phyloP scores from a whole-genome alignment of 2,888 invertebrate species.

The Cataglyphis cursor region DNA sequence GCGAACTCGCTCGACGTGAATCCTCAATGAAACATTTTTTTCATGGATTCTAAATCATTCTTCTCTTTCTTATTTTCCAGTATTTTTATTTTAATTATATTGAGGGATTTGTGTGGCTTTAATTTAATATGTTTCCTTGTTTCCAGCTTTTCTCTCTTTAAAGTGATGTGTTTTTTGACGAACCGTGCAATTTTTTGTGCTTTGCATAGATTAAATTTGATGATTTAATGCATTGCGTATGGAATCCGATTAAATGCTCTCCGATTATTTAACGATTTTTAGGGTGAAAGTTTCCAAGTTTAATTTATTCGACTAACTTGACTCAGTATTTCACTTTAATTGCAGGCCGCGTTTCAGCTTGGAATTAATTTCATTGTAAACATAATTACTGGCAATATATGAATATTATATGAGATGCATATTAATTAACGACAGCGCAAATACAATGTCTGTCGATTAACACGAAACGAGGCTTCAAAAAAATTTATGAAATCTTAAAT shows the following conservation, averaged over 20 bases:
- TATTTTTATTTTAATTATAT: background rate
- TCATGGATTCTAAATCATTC: background rate
- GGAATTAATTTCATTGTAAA: constrained; percentile 79
- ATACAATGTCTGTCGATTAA: background rate
- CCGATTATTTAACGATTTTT: constrained; percentile 26
- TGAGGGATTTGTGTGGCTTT: background rate
- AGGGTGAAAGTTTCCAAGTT: constrained; percentile 5
- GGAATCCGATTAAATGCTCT: constrained; percentile 29
- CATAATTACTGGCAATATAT: constrained; percentile 67
- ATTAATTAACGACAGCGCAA: constrained; percentile 75
- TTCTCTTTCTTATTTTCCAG: background rate
- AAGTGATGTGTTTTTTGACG: background rate
- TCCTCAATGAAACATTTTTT: background rate
- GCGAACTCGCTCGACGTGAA: background rate
- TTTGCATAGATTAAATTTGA: background rate
- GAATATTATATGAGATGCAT: constrained; percentile 67
- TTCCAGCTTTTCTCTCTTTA: background rate
- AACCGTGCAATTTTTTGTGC: background rate
- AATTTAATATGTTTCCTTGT: background rate
- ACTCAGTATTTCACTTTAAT: constrained; percentile 21
- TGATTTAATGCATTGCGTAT: constrained; percentile 29
- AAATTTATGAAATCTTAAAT: background rate
- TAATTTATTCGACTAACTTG: constrained; percentile 38
- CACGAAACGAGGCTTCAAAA: background rate
- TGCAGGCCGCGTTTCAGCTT: constrained; percentile 47